Evolutionary conservation across 2,888 invertebrate genomes (phyloP), one percentile per base, ranked within the genome.

Genomic region (Antitype chi): DNA sequence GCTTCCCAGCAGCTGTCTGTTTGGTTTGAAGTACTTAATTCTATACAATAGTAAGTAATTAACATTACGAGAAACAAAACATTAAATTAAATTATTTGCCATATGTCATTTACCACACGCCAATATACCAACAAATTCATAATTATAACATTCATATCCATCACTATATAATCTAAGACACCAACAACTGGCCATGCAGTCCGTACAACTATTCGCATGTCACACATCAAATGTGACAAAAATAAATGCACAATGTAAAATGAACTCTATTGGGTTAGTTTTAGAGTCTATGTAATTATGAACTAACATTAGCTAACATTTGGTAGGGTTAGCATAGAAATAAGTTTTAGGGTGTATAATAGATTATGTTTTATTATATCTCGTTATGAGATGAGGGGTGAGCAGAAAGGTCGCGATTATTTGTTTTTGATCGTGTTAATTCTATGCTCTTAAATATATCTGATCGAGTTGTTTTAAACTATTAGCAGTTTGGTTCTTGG

Each of bases 341-440:
- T 92, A 93, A 93, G 90, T 92, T 92, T 86, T 88, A 89, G 94
- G 94, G 93, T 91, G 94, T 93, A 91, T 93, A 94, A 95, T 95
- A 95, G 94, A 95, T 94, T 94, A 94, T 89, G 91, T 91, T 94
- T 89, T 92, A 92, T 93, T 93, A 94, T 92, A 94, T 92, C 92
- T 92, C 90, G 93, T 94, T 93, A 94, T 91, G 91, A 91, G 90
- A 87, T 84, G 75, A 84, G 79, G 85, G 85, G 85, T 76, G 85
- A 49, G 62, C 57, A 55, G 77, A 82, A 49, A 81, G 85, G 84
- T 86, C 79, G 74, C 75, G 78, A 76, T 87, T 89, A 86, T 89
- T 89, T 86, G 88, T 87, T 85, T 87, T 88, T 89, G 90, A 90
- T 90, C 89, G 86, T 78, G 87, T 90, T 90, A 89, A 89, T 86